These are phyloP conservation scores for Hassar affinis DNA, from an alignment of 2,113 vertebrate species.

Conservation along the genomic window DNA sequence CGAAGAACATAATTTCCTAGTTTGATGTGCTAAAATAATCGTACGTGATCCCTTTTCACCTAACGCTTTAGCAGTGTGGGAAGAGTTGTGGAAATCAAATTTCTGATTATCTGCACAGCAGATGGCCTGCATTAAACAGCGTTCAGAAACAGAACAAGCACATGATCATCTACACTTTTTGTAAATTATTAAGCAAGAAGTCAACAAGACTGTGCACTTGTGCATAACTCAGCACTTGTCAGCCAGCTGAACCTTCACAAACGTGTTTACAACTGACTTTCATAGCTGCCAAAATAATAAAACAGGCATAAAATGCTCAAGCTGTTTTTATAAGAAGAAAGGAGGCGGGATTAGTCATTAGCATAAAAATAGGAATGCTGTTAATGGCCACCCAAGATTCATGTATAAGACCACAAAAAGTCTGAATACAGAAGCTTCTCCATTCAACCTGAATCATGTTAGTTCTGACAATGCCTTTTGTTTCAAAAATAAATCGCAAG, in stretches of 20 bases:
- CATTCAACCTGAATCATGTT: slow-evolving; percentile 58
- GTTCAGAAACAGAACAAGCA: background rate
- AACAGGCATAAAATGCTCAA: background rate
- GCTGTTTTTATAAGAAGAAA: slow-evolving; percentile 18
- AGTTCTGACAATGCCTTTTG: slow-evolving; percentile 55
- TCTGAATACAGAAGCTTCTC: slow-evolving; percentile 42
- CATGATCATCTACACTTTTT: slow-evolving; percentile 22
- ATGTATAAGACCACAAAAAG: slow-evolving; percentile 55
- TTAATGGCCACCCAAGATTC: slow-evolving; percentile 60
- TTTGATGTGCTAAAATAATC: slow-evolving; percentile 9
- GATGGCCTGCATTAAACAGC: slow-evolving; percentile 38
- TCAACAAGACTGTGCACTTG: background rate
- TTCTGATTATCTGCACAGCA: slow-evolving; percentile 37
- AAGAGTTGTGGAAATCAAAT: slow-evolving; percentile 24
- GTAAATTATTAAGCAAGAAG: background rate
- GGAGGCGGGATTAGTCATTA: slow-evolving; percentile 52
- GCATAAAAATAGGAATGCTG: slow-evolving; percentile 63
- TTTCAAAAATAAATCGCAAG: slow-evolving; percentile 68
- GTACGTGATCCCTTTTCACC: background rate
- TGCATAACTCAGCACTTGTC: slow-evolving; percentile 15
- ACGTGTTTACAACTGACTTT: slow-evolving; percentile 30
- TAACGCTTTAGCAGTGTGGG: slow-evolving; percentile 16
- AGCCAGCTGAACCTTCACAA: slow-evolving; percentile 20
- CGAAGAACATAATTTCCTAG: slow-evolving; percentile 48
- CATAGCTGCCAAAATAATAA: slow-evolving; percentile 11